Percentiles rank a stretch among this genome's conserved stretches.
These are phyloP conservation scores for Drosophila multiciliata DNA, from an alignment of 2,888 invertebrate species.

Conservation along the genomic window DNA sequence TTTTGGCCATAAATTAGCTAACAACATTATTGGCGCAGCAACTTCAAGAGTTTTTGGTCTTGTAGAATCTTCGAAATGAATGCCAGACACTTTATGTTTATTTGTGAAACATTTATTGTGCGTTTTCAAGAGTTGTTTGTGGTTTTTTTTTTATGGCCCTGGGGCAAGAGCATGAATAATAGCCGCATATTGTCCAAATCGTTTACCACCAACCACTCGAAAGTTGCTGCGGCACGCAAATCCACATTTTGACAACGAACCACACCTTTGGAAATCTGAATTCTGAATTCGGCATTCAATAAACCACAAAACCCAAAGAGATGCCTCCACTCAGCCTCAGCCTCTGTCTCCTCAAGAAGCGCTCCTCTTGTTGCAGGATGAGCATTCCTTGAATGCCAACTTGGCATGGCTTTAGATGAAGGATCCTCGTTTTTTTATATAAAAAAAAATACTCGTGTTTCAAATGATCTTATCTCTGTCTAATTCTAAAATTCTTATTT, in stretches of 20 bases:
- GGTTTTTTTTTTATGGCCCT: conserved; percentile 52
- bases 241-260: conserved; percentile 53
- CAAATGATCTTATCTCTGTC: no score
- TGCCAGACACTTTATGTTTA: conserved; percentile 60
- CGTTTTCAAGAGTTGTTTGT: conserved; percentile 19
- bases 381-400: neutral
- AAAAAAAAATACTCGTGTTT: neutral
- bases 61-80: conserved; percentile 65
- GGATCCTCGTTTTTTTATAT: neutral
- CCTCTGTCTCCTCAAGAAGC: conserved; percentile 22
- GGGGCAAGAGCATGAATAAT: conserved; percentile 64
- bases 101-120: conserved; percentile 57
- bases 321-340: conserved; percentile 6
- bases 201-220: conserved; percentile 45
- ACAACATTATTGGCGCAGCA: conserved; percentile 61
- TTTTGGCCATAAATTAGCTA: conserved; percentile 61
- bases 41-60: conserved; percentile 37
- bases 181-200: conserved; percentile 69
- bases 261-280: conserved; percentile 52
- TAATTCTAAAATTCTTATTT: no score
- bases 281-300: conserved; percentile 23
- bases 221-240: conserved; percentile 55
- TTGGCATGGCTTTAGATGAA: neutral
- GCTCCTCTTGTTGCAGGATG: conserved; percentile 32
- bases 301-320: conserved; percentile 27